Base-by-base conservation (phyloP, 2,888 invertebrate species). In the Barypeithes pellucidus region DNA sequence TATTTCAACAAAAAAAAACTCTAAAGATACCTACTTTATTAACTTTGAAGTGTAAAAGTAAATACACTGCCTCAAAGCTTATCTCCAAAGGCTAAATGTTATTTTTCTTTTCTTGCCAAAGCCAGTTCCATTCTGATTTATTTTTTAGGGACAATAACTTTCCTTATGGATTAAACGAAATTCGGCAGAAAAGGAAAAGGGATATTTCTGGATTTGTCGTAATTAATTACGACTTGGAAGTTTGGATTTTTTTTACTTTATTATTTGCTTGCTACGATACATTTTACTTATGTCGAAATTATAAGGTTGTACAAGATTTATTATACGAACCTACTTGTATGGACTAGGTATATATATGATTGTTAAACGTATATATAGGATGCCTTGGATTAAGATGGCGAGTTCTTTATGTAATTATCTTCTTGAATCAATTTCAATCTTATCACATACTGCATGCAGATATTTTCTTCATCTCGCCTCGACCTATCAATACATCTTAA, bases 81-180 rank as follows among this genome's bases (percentile, higher is more conserved):
- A 57, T 57, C 54, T 57, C 33, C 29, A 33, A 57, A 57, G 54
- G 33, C 16, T 29, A 57, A 57, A 57, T 33, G 54, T 57, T 57
- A 57, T 57, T 57, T 57, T 57, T 33, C 33, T 57, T 33, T 57
- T 36, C 33, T 57, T 57, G 33, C 54, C 33, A 57, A 57, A 57
- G 54, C 54, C 33, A 57, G 14, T 57, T 57, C 33, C 54, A 57
- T 16, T 33, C 54, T 57, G 33, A 57, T 57, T 57, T 57, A 57
- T 57, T 57, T 57, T 57, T 57, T 57, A 57, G 11, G 33, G 33
- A 57, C 54, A 57, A 57, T 57, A 57, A 57, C 33, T 57, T 57
- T 57, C 16, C 54, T 33, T 33, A 33, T 57, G 54, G 54, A 57
- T 57, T 57, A 57, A 57, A 57, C 3, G 33, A 33, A 57, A 57